A percentile compares a stretch with the other conserved stretches of the same genome.
Conservation (phyloP, 1,140 invertebrate genomes). For the Drosophila navojoa region DNA sequence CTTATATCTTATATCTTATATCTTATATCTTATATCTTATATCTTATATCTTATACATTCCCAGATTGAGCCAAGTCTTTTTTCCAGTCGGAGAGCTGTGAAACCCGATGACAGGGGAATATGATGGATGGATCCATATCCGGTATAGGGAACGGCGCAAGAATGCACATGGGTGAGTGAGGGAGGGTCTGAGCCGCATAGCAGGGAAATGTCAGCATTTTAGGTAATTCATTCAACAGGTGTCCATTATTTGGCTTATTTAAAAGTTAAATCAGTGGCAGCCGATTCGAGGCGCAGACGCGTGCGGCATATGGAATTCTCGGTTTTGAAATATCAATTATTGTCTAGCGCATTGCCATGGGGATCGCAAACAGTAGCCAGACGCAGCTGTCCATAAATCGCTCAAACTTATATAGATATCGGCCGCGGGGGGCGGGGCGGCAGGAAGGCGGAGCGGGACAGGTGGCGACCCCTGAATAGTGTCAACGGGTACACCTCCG, state of each 20-base stretch:
- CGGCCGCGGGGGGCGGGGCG: neutral
- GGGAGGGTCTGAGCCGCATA: neutral
- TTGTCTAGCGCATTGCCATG: constrained; percentile 2
- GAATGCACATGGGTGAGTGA: constrained; percentile 17
- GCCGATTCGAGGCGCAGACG: constrained; percentile 27
- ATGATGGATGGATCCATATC: constrained; percentile 70
- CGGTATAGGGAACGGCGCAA: constrained; percentile 42
- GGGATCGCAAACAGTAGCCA: constrained; percentile 33
- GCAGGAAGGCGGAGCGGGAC: neutral
- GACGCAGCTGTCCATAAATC: constrained; percentile 72
- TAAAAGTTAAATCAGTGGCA: constrained; percentile 66
- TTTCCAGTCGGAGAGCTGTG: neutral
- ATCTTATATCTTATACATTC: neutral
- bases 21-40: no score
- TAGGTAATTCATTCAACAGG: constrained; percentile 65
- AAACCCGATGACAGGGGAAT: constrained; percentile 27
- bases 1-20: no score
- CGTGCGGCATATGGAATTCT: constrained; percentile 52
- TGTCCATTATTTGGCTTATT: constrained; percentile 62
- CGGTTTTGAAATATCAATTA: constrained; percentile 13
- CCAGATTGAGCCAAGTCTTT: neutral
- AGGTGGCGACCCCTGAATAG: constrained; percentile 30
- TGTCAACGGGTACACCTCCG: constrained; percentile 12
- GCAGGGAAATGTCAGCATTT: constrained; percentile 14
- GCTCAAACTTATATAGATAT: constrained; percentile 32